Base-by-base conservation (phyloP, 2,113 vertebrate genomes). In the Eolophus roseicapilla region DNA sequence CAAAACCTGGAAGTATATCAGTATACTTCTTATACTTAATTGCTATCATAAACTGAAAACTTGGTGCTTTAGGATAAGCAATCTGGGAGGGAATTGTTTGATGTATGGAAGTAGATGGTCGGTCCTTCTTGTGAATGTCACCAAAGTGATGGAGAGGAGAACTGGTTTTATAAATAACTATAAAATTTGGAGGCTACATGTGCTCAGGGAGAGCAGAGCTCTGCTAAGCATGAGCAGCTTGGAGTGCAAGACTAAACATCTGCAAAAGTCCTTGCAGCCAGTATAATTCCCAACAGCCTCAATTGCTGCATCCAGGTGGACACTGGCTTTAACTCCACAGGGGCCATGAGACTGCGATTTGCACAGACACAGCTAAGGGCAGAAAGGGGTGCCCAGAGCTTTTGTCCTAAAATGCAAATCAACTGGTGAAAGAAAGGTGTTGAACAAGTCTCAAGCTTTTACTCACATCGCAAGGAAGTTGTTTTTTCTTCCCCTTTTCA, bases 321-420 rank as follows among this genome's bases (percentile, higher is more conserved):
- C 79, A 75, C 13, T 2, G 0, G 29, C 33, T 21, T 10, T 29
- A 17, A 11, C 20, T 50, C 65, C 17, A 0, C 3, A 0, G 2
- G 20, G 31, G 31, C 79, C 2, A 5, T 17, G 31, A 13, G 55
- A 43, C 50, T 31, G 31, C 2, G 5, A 4, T 14, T 12, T 19
- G 14, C 29, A 11, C 9, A 5, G 28, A 4, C 16, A 2, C 19
- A 33, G 68, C 60, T 2, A 1, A 41, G 43, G 29, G 7, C 13
- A 1, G 44, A 12, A 49, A 35, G 23, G 17, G n/a, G 27, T 55
- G 28, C 41, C 23, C 7, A 9, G n/a, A 52, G n/a, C 12, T n/a
- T 49, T 25, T 16, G 10, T 15, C 53, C 37, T 10, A 53, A 63
- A 69, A 17, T 9, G 5, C 63, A 14, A 13, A 55, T 8, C 9